These are phyloP conservation scores for Papilio gigon DNA, from an alignment of 2,888 invertebrate species.

Conservation along the genomic window DNA sequence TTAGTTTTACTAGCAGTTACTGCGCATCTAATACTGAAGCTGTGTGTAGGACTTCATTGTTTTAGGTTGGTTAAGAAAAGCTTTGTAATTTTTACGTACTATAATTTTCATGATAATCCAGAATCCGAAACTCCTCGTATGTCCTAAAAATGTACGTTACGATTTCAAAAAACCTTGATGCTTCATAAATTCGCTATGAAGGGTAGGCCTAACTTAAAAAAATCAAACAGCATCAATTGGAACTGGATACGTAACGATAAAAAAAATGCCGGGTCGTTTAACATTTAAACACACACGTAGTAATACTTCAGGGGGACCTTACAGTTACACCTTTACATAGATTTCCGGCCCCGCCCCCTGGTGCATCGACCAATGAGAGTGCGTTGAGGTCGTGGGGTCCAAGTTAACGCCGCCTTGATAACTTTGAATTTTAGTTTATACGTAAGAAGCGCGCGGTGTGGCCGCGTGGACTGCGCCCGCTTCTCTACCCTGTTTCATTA, in stretches of 20 bases:
- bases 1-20: no score
- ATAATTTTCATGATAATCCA: background rate
- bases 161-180: background rate
- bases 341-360: conserved; percentile 48
- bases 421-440: conserved; percentile 58
- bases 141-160: background rate
- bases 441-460: conserved; percentile 56
- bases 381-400: conserved; percentile 44
- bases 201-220: conserved; percentile 12
- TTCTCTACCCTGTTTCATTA: background rate
- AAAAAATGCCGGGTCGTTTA: conserved; percentile 45
- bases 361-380: conserved; percentile 54
- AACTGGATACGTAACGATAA: conserved; percentile 52
- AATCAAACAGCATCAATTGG: conserved; percentile 46
- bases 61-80: background rate
- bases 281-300: conserved; percentile 51
- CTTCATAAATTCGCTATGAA: background rate
- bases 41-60: no score
- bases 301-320: conserved; percentile 58
- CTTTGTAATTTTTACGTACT: background rate
- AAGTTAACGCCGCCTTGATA: conserved; percentile 53
- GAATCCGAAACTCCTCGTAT: background rate
- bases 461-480: conserved; percentile 51
- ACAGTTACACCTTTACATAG: conserved; percentile 51
- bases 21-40: no score